These are phyloP conservation scores for Ormyrus rosae DNA, from an alignment of 2,888 invertebrate genomes.

Conservation along the genomic window DNA sequence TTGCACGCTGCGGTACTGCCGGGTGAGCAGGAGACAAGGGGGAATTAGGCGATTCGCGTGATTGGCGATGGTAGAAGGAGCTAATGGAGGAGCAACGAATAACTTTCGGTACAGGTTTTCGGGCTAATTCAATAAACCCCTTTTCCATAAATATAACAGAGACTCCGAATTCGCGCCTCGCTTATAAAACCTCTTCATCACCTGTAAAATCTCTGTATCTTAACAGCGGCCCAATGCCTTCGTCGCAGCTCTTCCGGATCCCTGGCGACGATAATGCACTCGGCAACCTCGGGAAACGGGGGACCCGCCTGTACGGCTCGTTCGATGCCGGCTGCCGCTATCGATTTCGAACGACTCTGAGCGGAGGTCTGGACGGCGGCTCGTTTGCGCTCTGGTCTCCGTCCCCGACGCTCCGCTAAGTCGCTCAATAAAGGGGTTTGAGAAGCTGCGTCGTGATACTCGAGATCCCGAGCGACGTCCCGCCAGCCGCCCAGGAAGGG, in stretches of 20 bases:
- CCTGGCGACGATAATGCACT: not conserved
- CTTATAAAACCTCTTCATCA: constrained; percentile 44
- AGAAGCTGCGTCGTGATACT: constrained; percentile 88
- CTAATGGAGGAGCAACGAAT: too few relatives aligned
- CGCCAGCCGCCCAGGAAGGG: constrained; percentile 89
- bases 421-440: constrained; percentile 79
- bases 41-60: too few relatives aligned
- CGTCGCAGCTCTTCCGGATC: not conserved
- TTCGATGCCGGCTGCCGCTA: constrained; percentile 1
- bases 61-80: too few relatives aligned
- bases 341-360: not conserved
- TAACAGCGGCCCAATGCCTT: constrained; percentile 61
- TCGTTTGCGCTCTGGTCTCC: too few relatives aligned
- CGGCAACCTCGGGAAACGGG: constrained; percentile 29
- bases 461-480: constrained; percentile 82
- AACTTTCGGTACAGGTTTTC: too few relatives aligned
- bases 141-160: too few relatives aligned
- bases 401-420: too few relatives aligned
- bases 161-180: too few relatives aligned
- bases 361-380: constrained; percentile 2
- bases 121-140: too few relatives aligned
- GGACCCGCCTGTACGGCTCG: constrained; percentile 21
- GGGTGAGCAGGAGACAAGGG: too few relatives aligned
- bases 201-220: constrained; percentile 70
- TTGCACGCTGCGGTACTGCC: not conserved